Base-by-base conservation (phyloP, 2,797 vertebrate species). In the Pangasius macronema region DNA sequence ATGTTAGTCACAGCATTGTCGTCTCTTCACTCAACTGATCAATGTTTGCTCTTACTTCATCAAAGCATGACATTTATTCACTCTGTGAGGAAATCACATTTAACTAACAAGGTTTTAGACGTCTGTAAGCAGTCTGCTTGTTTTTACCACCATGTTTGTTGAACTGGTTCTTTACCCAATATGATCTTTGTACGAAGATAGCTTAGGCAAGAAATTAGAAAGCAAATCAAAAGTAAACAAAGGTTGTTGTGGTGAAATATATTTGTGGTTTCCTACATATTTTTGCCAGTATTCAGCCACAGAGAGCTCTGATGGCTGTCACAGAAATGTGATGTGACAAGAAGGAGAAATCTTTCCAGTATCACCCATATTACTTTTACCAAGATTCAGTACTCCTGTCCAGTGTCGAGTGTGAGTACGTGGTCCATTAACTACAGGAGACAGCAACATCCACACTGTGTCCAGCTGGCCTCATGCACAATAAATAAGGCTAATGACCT, bases 401-500 rank as follows among this genome's bases (percentile, higher is more conserved):
- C 30, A 85, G 22, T 39, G 46, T 83, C 82, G 63, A 72, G 87
- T 87, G 87, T 83, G 82, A 85, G 87, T 83, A 63, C 89, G 84
- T 89, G 86, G 87, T 88, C 84, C 33, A 39, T 27, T 49, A 75
- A 85, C 68, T 85, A 59, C 14, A 70, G 77, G 83, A 68, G 85
- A 82, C 87, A 90, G 84, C 89, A 81, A 24, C 20, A 67, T 84
- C 36, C 9, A 87, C 88, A 86, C 81, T 76, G 86, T 87, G 86
- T 94, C 93, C 94, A 91, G 91, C 93, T 95, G 95, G 96, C 95
- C 95, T 95, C 68, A 94, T 93, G 90, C 95, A 96, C 95, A 96
- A 95, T 95, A 72, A 88, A 94, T 94, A 96, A 96, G 94, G 95
- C 95, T 96, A 96, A 96, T 96, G 94, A 95, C 91, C 91, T 96